Base-by-base conservation (phyloP, 2,797 vertebrate species). In the Chelonia mydas region DNA sequence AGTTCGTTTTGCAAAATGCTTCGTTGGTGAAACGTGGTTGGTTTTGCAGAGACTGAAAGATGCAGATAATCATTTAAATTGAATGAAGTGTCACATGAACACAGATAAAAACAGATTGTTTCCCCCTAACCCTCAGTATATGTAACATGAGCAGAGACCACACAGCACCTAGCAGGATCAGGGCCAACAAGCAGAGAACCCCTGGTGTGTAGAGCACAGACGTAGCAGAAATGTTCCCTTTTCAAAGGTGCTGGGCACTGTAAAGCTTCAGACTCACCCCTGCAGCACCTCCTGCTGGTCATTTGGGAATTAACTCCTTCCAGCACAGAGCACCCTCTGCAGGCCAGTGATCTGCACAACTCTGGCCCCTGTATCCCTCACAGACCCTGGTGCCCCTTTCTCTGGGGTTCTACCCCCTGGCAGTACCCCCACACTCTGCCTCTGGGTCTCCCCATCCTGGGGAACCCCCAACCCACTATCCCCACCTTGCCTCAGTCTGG, bases 31-130 rank as follows among this genome's bases (percentile, higher is more conserved):
- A 89, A 78, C 17, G 15, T 76, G 81, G 47, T 78, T 76, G 86
- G 87, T 80, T 96, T 96, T 97, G 88, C 90, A 93, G 86, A 91
- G 92, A 97, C 79, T 86, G 86, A 10, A 74, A 95, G 89, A 96
- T 87, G 89, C 54, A 95, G 85, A 89, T 86, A 65, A 84, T 59
- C 84, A 90, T 91, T 90, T 92, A 83, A 87, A 90, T 4, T 15
- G 81, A 88, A 95, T 81, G 50, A 92, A 95, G 87, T 53, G 89
- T 76, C 27, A 68, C n/a, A 27, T 76, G n/a, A 95, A 82, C 17
- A 82, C 31, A 89, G 87, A 88, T 81, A 91, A 89, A 91, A 79
- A 8, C 41, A 77, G 7, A 1, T 47, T 49, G 15, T 89, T 25
- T 37, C 23, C 27, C 13, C 65, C 13, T 65, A 28, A 55, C 37